Evolutionary conservation across 2,888 invertebrate genomes (phyloP), one percentile per base, ranked within the genome.

Genomic region (Amiota minor): DNA sequence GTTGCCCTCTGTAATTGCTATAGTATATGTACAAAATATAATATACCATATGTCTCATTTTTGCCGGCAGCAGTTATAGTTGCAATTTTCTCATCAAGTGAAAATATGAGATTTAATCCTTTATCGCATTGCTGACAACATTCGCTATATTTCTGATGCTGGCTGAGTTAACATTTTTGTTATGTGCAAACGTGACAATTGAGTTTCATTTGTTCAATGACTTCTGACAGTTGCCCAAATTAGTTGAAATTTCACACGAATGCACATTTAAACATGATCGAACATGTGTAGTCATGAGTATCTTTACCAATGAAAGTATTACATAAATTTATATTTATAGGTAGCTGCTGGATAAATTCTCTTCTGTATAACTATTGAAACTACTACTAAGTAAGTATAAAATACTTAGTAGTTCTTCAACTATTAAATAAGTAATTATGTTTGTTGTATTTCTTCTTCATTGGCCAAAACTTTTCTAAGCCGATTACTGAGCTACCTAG

Each of bases 211-310:
- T 79, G 83, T 77, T 78, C 82, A 83, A 83, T 83, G 86, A 80
- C 74, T 84, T 83, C 83, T 86, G 83, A 83, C 86, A 83, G 86
- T 86, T 84, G 81, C 77, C 80, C 80, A 86, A 83, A 83, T 86
- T 83, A 84, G 83, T 83, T 86, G 85, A 77, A 77, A 72, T 78
- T 80, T 77, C 81, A 78, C 86, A 79, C 76, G 83, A 83, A 76
- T 85, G 82, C 81, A 73, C 72, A 62, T 9, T 35, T 62, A 45
- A 16, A 62, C 62, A 62, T 23, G n/a, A 2, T 20, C 16, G 45
- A 23, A 35, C 16, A 46, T 45, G 9, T 6, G 35, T 46, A 14
- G 11, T n/a, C 23, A 23, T 64, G 6, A 46, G 35, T 10, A 16
- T 64, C 23, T 23, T 12, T 35, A 46, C 10, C 35, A 45, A n/a